Percentiles rank a stretch among this genome's conserved stretches.
Conservation (phyloP, 2,888 invertebrate genomes). For the Cepaea hortensis region DNA sequence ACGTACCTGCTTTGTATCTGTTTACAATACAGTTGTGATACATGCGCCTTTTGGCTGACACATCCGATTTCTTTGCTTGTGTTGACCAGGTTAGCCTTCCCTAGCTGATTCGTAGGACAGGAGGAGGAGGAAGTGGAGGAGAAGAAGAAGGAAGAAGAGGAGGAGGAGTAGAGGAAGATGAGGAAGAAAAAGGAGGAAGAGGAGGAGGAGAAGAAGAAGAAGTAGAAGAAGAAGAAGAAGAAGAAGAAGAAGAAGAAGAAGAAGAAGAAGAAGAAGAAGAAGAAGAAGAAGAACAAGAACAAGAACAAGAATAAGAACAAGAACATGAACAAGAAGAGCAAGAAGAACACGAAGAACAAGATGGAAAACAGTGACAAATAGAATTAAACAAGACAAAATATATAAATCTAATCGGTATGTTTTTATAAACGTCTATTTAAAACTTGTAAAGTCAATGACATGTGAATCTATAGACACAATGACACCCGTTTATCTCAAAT, state of each 20-base stretch:
- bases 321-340: neutral
- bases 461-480: neutral
- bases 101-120: too few species aligned
- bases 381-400: neutral
- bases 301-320: neutral
- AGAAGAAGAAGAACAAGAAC: conserved; percentile 3
- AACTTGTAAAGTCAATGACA: neutral
- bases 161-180: neutral
- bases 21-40: too few species aligned
- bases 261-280: neutral
- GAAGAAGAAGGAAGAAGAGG: too few species aligned
- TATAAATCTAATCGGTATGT: neutral
- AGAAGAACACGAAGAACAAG: neutral
- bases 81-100: too few species aligned
- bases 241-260: neutral
- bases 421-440: too few species aligned
- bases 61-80: neutral
- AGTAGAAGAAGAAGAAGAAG: neutral
- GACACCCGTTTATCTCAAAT: too few species aligned
- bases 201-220: neutral
- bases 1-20: too few species aligned
- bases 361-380: neutral
- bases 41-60: too few species aligned
- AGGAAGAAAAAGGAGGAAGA: too few species aligned
- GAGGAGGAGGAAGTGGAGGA: too few species aligned